Conservation (phyloP, 2,797 vertebrate genomes). For the Cryptoprocta ferox region DNA sequence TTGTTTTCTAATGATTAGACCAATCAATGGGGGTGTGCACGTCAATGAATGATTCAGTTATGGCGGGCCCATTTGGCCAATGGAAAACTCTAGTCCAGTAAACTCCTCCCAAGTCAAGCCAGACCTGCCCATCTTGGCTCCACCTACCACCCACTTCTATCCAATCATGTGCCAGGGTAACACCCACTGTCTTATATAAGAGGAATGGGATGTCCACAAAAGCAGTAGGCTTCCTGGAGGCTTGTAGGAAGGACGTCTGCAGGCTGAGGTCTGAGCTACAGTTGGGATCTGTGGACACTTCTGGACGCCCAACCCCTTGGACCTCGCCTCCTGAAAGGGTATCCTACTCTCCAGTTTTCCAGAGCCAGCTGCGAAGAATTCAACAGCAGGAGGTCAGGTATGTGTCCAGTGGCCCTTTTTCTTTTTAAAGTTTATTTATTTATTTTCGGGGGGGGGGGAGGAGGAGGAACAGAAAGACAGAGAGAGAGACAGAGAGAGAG, state of each 20-base stretch:
- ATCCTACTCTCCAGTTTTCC: not conserved
- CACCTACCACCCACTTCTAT: not conserved
- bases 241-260: fast-evolving
- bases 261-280: not conserved
- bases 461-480: no score
- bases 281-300: not conserved
- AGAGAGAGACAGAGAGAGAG: no score
- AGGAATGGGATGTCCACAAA: fast-evolving
- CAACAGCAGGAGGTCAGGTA: not conserved
- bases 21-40: not conserved
- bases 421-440: no score
- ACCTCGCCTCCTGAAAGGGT: not conserved
- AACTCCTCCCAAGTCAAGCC: not conserved
- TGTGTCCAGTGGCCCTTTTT: not conserved
- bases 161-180: not conserved
- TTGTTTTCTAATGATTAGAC: not conserved
- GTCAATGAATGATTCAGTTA: not conserved
- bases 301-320: no score
- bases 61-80: not conserved
- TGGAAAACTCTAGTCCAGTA: not conserved
- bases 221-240: not conserved
- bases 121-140: not conserved
- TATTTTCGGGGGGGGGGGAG: no score
- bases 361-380: not conserved
- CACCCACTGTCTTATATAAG: fast-evolving